These are phyloP conservation scores for Exocentrus adspersus DNA, from an alignment of 2,888 invertebrate genomes.

Conservation along the genomic window DNA sequence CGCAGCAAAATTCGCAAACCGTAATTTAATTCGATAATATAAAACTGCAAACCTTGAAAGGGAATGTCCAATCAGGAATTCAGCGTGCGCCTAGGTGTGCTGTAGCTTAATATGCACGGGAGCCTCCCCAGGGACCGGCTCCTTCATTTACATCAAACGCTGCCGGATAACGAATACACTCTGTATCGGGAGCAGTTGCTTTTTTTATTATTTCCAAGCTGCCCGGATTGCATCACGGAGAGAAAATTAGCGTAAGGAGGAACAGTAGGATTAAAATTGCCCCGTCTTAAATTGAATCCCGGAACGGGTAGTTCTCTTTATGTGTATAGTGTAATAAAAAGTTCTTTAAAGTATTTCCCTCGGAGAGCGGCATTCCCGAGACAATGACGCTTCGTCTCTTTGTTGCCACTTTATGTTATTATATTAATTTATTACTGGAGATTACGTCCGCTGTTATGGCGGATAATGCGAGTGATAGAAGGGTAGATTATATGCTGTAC, in stretches of 20 bases:
- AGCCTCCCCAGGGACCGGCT: background rate
- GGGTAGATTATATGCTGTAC: background rate
- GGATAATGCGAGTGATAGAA: background rate
- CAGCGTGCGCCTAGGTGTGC: background rate
- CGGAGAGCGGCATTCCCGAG: conserved; percentile 28
- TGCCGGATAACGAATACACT: background rate
- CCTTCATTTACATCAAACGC: background rate
- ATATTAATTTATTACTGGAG: conserved; percentile 1
- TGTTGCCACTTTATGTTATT: conserved; percentile 1
- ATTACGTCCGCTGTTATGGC: background rate
- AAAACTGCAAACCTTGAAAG: background rate
- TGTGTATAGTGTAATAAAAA: conserved; percentile 33
- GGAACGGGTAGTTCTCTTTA: conserved; percentile 33
- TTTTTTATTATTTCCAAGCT: background rate
- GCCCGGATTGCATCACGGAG: conserved; percentile 18
- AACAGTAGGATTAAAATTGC: conserved; percentile 37
- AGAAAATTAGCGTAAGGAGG: conserved; percentile 36
- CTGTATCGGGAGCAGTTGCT: background rate
- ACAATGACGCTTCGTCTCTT: conserved; percentile 26
- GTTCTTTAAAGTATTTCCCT: conserved; percentile 33
- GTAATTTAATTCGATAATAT: too few species aligned
- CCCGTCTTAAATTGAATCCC: conserved; percentile 36
- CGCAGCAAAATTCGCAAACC: too few species aligned
- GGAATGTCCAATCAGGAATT: background rate
- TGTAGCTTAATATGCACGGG: background rate